phyloP scores from a whole-genome alignment of 2,113 vertebrate species.

The Brachypteracias leptosomus region DNA sequence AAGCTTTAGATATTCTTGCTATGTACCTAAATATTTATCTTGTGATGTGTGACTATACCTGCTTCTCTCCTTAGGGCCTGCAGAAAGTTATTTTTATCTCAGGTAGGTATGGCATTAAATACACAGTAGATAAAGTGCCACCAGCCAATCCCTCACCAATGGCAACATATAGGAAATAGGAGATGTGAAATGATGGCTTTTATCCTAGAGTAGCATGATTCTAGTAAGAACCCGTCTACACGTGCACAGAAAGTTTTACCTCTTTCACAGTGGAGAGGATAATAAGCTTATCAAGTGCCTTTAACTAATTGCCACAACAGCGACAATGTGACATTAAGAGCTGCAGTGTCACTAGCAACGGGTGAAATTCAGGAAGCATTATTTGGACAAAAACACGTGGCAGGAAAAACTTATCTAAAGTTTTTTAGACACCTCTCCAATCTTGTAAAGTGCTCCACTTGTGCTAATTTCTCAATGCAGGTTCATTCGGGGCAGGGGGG shows the following conservation, averaged over 20 bases:
- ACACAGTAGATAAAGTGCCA: background rate
- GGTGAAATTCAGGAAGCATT: background rate
- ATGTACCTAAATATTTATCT: conserved; percentile 5
- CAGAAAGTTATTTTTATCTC: background rate
- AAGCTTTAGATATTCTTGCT: background rate
- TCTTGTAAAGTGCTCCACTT: too few species aligned
- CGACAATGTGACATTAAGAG: background rate
- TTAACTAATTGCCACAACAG: background rate
- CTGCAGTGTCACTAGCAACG: background rate
- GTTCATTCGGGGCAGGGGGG: background rate
- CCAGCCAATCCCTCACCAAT: too few species aligned
- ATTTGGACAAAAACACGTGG: background rate
- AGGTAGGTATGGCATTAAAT: background rate
- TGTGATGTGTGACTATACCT: background rate
- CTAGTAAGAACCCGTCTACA: background rate
- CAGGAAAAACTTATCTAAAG: background rate
- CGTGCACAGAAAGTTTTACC: background rate
- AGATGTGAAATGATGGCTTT: background rate
- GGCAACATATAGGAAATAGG: background rate
- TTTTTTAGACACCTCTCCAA: background rate
- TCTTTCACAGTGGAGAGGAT: background rate
- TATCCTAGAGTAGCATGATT: accelerated
- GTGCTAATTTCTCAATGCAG: background rate
- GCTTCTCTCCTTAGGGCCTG: background rate
- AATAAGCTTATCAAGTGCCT: background rate